Evolutionary conservation across 2,888 invertebrate species (phyloP), one percentile per base, ranked within the genome.

Genomic region (Torymus aiolomorphi): DNA sequence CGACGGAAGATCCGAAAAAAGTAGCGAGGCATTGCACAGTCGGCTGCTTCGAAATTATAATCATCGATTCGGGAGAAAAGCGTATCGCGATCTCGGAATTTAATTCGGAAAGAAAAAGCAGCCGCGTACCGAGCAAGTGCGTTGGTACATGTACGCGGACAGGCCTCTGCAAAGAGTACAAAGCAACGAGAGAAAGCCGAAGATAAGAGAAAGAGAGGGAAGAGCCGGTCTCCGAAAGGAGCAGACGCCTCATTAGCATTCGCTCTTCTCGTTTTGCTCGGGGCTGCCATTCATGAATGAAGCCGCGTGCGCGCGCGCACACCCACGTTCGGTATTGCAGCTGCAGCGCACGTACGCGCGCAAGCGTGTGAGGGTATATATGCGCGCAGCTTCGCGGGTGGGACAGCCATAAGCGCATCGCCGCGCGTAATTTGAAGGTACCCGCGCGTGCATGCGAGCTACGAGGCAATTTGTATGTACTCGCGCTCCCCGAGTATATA

Each of bases 281-380:
- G 81, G 85, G 87, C 87, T 84, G 81, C 84, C 83, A 83, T 84
- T 85, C 85, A 84, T 86, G 87, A 88, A 88, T 87, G 86, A 86
- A 88, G 2, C 16, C 42, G 18, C 54, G 42, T 59, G 20, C 59
- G 13, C 54, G 14, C 16, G 20, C 63, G 2, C 65, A 16, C 76
- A 12, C 54, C 16, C 31, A 83, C 84, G 83, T 83, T 42, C 42
- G 42, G 42, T 42, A 42, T 42, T 42, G 42, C 42, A 0, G 8
- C 42, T 42, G 42, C 42, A 42, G 81, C 83, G 80, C 81, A 82
- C 82, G 76, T 76, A 67, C 80, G 75, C 63, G n/a, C 49, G 42
- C 18, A 63, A 31, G 31, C 31, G 42, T 42, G 42, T 42, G 42
- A 42, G 42, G 8, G 42, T 42, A 42, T 42, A 42, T 42, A 31